These are phyloP conservation scores for Thalassoma bifasciatum DNA, from an alignment of 2,113 vertebrate species.

Conservation along the genomic window DNA sequence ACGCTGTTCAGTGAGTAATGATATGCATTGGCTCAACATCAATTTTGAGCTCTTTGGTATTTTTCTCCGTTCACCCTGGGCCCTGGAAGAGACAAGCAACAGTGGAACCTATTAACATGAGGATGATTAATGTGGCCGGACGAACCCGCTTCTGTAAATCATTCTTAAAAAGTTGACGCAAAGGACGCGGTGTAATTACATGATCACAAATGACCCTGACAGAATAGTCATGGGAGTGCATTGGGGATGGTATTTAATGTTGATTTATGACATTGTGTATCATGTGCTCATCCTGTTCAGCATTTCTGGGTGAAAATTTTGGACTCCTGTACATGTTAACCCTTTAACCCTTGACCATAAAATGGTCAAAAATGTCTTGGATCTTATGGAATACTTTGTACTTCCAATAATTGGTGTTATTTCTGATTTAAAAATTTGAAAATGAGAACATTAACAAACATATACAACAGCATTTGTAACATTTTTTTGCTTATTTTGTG, in stretches of 20 bases:
- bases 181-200: constrained; percentile 59
- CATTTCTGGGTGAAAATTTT: neutral
- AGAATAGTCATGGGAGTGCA: constrained; percentile 55
- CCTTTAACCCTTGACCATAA: too few relatives aligned
- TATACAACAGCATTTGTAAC: too few relatives aligned
- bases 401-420: too few relatives aligned
- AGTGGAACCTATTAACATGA: constrained; percentile 63
- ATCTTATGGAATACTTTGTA: too few relatives aligned
- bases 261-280: constrained; percentile 54
- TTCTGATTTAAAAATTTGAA: too few relatives aligned
- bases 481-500: too few relatives aligned
- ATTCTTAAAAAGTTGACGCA: constrained; percentile 63
- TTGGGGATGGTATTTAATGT: constrained; percentile 49
- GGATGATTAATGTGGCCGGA: constrained; percentile 68
- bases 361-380: too few relatives aligned
- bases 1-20: constrained; percentile 62
- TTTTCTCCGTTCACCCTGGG: constrained; percentile 51
- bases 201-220: constrained; percentile 67
- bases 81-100: constrained; percentile 54
- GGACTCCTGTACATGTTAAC: too few relatives aligned
- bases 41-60: constrained; percentile 56
- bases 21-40: constrained; percentile 46
- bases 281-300: constrained; percentile 7
- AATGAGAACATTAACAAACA: too few relatives aligned
- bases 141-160: constrained; percentile 70